These are phyloP conservation scores for Eristalinus sepulchralis DNA, from an alignment of 2,888 invertebrate genomes.

Conservation along the genomic window DNA sequence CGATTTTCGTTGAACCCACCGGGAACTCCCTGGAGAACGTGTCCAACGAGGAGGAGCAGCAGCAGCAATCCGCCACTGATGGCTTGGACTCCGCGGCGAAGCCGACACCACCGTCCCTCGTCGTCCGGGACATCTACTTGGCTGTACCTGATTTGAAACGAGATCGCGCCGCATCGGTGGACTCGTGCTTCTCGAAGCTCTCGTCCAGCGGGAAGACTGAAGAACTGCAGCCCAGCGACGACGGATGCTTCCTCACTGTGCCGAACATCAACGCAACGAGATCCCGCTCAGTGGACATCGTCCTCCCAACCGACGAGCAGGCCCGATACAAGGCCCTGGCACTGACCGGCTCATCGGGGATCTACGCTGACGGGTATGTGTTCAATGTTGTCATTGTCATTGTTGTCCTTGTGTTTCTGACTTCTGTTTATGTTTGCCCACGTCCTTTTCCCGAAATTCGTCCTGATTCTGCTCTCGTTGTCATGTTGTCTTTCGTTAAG, in stretches of 20 bases:
- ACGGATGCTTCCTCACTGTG: slow-evolving; percentile 84
- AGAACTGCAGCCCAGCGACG: slow-evolving; percentile 85
- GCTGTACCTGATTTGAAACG: slow-evolving; percentile 92
- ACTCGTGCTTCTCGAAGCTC: slow-evolving; percentile 91
- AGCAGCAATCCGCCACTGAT: slow-evolving; percentile 73
- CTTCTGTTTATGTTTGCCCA: slow-evolving; percentile 17
- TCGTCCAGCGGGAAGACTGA: slow-evolving; percentile 87
- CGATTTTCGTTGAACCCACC: slow-evolving; percentile 89
- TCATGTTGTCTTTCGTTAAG: slow-evolving; percentile 24
- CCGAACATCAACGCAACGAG: slow-evolving; percentile 87
- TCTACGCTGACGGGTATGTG: slow-evolving; percentile 76
- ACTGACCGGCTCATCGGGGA: slow-evolving; percentile 83
- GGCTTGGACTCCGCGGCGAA: slow-evolving; percentile 75
- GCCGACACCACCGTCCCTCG: slow-evolving; percentile 74
- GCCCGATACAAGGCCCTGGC: slow-evolving; percentile 92
- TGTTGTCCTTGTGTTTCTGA: slow-evolving; percentile 38
- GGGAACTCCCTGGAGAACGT: slow-evolving; percentile 88
- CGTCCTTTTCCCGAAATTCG: slow-evolving; percentile 14
- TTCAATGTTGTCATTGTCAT: slow-evolving; percentile 58
- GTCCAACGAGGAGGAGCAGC: slow-evolving; percentile 81
- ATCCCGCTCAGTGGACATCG: slow-evolving; percentile 93
- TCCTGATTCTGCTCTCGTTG: slow-evolving; percentile 29
- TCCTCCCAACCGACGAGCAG: slow-evolving; percentile 91
- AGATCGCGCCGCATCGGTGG: slow-evolving; percentile 93
- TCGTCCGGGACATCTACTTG: slow-evolving; percentile 88